A percentile compares a stretch with the other conserved stretches of the same genome.
These are phyloP conservation scores for Hermetia illucens DNA, from an alignment of 1,140 invertebrate species.

Conservation along the genomic window DNA sequence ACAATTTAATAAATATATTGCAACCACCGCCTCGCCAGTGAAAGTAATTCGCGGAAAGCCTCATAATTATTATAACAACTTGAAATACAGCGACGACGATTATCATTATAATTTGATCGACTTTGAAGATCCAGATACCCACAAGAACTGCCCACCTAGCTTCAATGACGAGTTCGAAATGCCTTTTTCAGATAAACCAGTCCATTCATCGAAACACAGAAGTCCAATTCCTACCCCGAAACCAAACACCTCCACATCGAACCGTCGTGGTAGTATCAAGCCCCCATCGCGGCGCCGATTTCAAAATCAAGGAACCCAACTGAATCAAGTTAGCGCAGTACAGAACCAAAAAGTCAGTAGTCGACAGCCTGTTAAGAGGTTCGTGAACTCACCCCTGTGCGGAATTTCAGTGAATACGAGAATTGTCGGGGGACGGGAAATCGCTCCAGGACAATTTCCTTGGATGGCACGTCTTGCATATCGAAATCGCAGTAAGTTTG, in stretches of 20 bases:
- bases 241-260: neutral
- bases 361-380: too few species aligned
- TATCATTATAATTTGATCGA: neutral
- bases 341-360: too few species aligned
- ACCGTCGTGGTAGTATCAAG: too few species aligned
- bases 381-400: conserved; percentile 32
- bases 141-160: conserved; percentile 6
- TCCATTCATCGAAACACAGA: neutral
- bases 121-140: conserved; percentile 6
- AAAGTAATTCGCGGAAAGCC: too few species aligned
- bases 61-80: too few species aligned
- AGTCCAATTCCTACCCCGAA: neutral
- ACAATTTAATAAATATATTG: neutral
- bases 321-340: neutral
- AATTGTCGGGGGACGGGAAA: conserved; percentile 46
- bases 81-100: neutral
- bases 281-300: neutral
- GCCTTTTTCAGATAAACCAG: neutral
- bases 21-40: too few species aligned
- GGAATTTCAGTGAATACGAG: conserved; percentile 38
- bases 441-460: conserved; percentile 45
- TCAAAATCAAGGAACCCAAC: neutral
- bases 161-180: conserved; percentile 3
- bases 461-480: conserved; percentile 55
- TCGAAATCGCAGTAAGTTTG: conserved; percentile 17